phyloP scores from a whole-genome alignment of 37 sponge, comb jelly and placozoan species.

The Halisarca cf. caerulea region DNA sequence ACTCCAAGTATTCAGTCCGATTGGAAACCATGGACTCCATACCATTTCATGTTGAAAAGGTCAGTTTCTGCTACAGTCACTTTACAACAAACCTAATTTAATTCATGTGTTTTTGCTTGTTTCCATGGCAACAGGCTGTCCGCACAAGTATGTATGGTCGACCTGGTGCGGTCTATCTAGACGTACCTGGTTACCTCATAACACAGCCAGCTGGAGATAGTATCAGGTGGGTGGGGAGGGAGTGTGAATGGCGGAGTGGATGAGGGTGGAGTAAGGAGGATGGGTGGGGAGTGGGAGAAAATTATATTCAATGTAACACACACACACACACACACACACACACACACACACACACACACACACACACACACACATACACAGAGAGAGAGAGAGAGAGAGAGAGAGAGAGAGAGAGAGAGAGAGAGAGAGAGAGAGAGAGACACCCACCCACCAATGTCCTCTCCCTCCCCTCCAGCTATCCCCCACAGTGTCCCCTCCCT shows the following conservation, averaged over 20 bases:
- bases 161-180: conserved; percentile 85
- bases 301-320: neutral
- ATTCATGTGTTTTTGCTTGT: no score
- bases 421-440: neutral
- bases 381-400: neutral
- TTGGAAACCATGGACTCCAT: conserved; percentile 71
- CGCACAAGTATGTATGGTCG: conserved; percentile 74
- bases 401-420: conserved; percentile 23
- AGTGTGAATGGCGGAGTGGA: no score
- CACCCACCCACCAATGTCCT: neutral
- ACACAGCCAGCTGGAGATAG: conserved; percentile 2
- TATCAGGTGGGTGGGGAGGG: conserved; percentile 36
- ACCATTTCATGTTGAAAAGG: conserved; percentile 89
- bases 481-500: conserved; percentile 61
- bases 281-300: no score
- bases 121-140: conserved; percentile 55
- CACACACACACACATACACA: no score
- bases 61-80: no score
- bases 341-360: neutral
- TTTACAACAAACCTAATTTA: no score
- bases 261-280: no score
- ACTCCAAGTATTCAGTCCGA: conserved; percentile 76
- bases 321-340: no score
- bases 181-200: conserved; percentile 85
- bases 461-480: conserved; percentile 14